These are phyloP conservation scores for Drosophila macrospina DNA, from an alignment of 2,888 invertebrate genomes.

Conservation along the genomic window DNA sequence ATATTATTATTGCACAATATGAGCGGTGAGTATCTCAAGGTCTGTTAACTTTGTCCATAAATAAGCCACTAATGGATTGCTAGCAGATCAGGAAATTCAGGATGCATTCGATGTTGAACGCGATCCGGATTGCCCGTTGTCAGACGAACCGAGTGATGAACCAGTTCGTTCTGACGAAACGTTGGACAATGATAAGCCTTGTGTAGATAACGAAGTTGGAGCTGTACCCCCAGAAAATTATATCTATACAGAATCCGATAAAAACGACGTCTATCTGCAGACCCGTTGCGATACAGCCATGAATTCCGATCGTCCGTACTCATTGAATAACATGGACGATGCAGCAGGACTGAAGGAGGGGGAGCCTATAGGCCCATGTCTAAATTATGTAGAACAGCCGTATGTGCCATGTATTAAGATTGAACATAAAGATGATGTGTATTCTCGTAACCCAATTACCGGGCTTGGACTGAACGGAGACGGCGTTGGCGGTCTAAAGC, in stretches of 20 bases:
- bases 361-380: conserved; percentile 29
- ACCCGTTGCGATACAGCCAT: conserved; percentile 45
- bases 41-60: neutral
- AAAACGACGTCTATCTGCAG: conserved; percentile 51
- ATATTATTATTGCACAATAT: conserved; percentile 72
- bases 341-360: neutral
- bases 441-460: conserved; percentile 59
- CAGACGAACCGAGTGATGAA: conserved; percentile 3
- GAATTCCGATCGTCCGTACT: conserved; percentile 56
- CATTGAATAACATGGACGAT: conserved; percentile 46
- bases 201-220: conserved; percentile 36
- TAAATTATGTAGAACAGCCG: conserved; percentile 16
- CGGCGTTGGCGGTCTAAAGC: conserved; percentile 51
- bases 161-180: neutral
- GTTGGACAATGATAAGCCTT: conserved; percentile 50
- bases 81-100: conserved; percentile 12
- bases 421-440: conserved; percentile 5
- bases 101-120: neutral
- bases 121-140: conserved; percentile 41
- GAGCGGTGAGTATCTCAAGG: conserved; percentile 67
- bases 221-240: conserved; percentile 33
- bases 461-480: conserved; percentile 55
- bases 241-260: conserved; percentile 33
- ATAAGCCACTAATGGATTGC: neutral
- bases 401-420: conserved; percentile 41